A percentile compares a stretch with the other conserved stretches of the same genome.
Evolutionary conservation across 2,113 vertebrate species (phyloP).

Genomic region (Ctenodactylus gundi): DNA sequence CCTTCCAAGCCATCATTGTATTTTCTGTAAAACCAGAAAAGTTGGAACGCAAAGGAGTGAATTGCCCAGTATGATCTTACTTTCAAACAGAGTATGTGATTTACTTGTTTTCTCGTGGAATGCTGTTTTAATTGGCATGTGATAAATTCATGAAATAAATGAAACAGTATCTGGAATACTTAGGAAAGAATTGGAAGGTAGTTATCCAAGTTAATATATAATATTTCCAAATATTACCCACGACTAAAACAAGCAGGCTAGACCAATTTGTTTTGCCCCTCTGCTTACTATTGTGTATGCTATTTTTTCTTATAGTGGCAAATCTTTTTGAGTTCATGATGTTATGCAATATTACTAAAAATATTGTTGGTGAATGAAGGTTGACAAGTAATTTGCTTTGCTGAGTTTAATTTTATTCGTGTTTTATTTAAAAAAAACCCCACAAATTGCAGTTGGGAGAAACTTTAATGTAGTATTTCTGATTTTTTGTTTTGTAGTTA

Average conservation of each 20-base stretch:
- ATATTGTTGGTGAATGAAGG: conserved; percentile 56
- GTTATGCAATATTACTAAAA: conserved; percentile 70
- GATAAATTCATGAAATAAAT: conserved; percentile 60
- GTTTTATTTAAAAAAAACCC: neutral
- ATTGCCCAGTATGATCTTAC: neutral
- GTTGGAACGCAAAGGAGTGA: neutral
- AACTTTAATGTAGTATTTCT: neutral
- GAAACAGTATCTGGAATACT: conserved; percentile 47
- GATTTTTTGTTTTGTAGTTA: neutral
- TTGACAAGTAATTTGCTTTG: conserved; percentile 16
- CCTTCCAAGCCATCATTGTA: conserved; percentile 12
- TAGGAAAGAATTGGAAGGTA: neutral
- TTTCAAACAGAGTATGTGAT: conserved; percentile 47
- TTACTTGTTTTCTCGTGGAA: conserved; percentile 52
- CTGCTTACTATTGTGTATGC: neutral
- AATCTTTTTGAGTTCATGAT: conserved; percentile 65
- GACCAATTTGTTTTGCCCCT: conserved; percentile 29
- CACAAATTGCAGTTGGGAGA: neutral
- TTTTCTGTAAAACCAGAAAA: conserved; percentile 8
- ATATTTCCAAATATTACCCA: conserved; percentile 35
- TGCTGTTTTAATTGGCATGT: conserved; percentile 31
- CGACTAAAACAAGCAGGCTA: conserved; percentile 40
- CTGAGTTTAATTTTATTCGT: conserved; percentile 41
- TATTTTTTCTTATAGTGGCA: conserved; percentile 52
- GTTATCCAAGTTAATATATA: conserved; percentile 16